These are phyloP conservation scores for Idaea biselata DNA, from an alignment of 2,888 invertebrate species.

Conservation along the genomic window DNA sequence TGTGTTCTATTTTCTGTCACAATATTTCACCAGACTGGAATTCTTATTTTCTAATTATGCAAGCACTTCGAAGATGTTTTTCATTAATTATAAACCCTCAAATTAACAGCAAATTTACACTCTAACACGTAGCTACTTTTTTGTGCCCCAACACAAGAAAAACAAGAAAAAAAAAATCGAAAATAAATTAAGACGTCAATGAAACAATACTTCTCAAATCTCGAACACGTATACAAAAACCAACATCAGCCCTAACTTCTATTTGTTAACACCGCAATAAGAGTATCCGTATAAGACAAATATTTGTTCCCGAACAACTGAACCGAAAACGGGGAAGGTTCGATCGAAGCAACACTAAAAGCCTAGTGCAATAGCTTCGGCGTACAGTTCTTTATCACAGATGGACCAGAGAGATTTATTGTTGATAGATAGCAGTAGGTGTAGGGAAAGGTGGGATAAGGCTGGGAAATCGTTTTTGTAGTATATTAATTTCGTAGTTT, in stretches of 20 bases:
- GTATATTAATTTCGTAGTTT: neutral
- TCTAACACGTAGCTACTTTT: no score
- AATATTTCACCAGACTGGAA: neutral
- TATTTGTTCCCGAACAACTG: constrained; percentile 57
- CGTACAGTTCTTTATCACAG: constrained; percentile 30
- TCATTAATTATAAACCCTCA: no score
- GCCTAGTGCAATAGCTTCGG: constrained; percentile 58
- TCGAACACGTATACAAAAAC: constrained; percentile 38
- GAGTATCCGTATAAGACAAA: constrained; percentile 62
- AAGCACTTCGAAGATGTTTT: no score
- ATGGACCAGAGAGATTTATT: constrained; percentile 1
- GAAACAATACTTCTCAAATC: constrained; percentile 28
- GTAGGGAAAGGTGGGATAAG: neutral
- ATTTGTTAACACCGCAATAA: constrained; percentile 70
- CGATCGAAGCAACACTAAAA: constrained; percentile 64
- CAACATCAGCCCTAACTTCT: constrained; percentile 36
- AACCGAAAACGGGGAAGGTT: constrained; percentile 43
- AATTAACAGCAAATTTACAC: no score
- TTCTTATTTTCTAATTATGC: neutral
- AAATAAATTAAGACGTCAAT: constrained; percentile 9
- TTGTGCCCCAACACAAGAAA: no score
- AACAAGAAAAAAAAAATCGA: neutral
- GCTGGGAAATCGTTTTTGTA: neutral
- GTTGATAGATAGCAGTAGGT: neutral
- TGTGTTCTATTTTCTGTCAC: neutral